Base-by-base conservation (phyloP, 92 coral and sea anemone genomes). In the Bergia sp. region DNA sequence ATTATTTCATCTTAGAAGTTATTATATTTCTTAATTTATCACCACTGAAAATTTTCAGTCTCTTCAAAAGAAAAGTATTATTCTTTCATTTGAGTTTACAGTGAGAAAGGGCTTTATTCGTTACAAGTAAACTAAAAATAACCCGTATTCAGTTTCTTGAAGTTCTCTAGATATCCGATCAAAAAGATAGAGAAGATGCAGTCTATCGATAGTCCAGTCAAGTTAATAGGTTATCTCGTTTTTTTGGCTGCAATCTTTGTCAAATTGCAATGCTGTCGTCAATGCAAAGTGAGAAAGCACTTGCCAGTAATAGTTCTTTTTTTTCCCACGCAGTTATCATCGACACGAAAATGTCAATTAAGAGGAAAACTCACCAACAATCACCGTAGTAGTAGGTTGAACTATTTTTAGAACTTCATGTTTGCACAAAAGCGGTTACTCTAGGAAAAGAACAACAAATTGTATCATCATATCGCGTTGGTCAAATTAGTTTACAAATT, bases 191-290 rank as follows among this genome's bases (percentile, higher is more conserved):
- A 61, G 29, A 61, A 61, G 69, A 21, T 61, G 69, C 4, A 16
- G n/a, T 61, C 69, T 16, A 44, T 42, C 36, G 47, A 55, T 37
- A 38, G 55, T 80, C 72, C 6, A 61, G 69, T 61, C 8, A 16
- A 61, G 69, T 57, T n/a, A 7, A 16, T 80, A 12, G 82, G 82
- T 78, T 78, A 80, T 57, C 85, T 80, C 73, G 43, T 23, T 5
- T 12, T 37, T 38, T 47, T 47, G 53, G 58, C 58, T 10, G 21
- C 57, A 69, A 49, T 47, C 78, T 50, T 36, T 36, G 37, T 67
- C 87, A 84, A 84, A 73, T 71, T 37, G 43, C 67, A 23, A 36
- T 36, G 77, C 74, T 84, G 87, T 84, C 87, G 79, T 72, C 77
- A 44, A 40, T 71, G 64, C 87, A 66, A 71, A 84, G 78, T 84